Evolutionary conservation across 2,888 invertebrate species (phyloP).

Genomic region (Erannis defoliaria): DNA sequence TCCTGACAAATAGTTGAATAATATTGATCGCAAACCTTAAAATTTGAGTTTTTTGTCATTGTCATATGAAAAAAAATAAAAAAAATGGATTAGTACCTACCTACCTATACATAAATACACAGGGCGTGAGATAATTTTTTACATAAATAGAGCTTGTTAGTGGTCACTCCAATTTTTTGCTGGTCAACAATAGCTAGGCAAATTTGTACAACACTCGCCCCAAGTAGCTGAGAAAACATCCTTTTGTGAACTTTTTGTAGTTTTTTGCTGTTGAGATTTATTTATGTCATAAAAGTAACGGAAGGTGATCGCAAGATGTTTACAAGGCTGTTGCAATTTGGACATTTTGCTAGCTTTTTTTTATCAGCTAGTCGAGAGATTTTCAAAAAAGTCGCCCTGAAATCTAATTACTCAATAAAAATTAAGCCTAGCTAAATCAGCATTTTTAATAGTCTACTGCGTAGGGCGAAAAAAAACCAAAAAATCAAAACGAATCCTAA

Average conservation of each 20-base stretch:
- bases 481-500: too few species aligned
- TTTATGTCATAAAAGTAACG: slow-evolving; percentile 14
- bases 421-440: too few species aligned
- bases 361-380: too few species aligned
- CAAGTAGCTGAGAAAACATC: slow-evolving; percentile 66
- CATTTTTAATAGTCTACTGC: too few species aligned
- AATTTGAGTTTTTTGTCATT: too few species aligned
- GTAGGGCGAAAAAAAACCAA: too few species aligned
- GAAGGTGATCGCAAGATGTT: slow-evolving; percentile 5
- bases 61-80: too few species aligned
- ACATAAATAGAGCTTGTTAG: slow-evolving; percentile 66
- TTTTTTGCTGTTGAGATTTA: slow-evolving; percentile 33
- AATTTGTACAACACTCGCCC: slow-evolving; percentile 68
- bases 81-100: too few species aligned
- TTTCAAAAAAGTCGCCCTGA: too few species aligned
- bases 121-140: slow-evolving; percentile 62
- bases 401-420: too few species aligned
- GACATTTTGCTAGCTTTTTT: neutral
- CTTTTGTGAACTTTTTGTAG: slow-evolving; percentile 39
- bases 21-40: too few species aligned
- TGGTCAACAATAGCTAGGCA: slow-evolving; percentile 56
- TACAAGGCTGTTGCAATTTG: neutral
- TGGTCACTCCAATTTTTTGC: slow-evolving; percentile 61
- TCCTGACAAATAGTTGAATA: too few species aligned
- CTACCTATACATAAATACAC: slow-evolving; percentile 43